A percentile compares a stretch with the other conserved stretches of the same genome.
Conservation (phyloP, 2,113 vertebrate species). For the Hydrochoerus hydrochaeris region DNA sequence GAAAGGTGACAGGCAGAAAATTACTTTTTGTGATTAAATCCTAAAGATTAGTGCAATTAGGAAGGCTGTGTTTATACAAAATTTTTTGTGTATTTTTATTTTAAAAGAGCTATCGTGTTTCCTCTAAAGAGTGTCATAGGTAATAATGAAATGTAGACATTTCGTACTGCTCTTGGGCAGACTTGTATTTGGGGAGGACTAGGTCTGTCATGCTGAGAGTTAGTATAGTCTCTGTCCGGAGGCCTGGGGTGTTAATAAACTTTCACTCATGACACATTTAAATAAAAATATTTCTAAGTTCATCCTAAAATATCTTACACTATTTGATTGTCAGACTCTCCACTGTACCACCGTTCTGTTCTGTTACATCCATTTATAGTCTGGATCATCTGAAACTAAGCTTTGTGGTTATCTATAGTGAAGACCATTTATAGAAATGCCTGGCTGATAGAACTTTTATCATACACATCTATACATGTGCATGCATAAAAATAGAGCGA, state of each 20-base stretch:
- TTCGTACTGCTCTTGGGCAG: neutral
- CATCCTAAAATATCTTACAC: neutral
- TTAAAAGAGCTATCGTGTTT: neutral
- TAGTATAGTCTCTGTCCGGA: neutral
- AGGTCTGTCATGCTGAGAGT: neutral
- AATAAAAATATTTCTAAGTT: slow-evolving; percentile 2
- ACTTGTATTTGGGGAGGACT: neutral
- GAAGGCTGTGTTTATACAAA: slow-evolving; percentile 16
- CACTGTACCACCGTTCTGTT: neutral
- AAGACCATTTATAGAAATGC: neutral
- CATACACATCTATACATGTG: neutral
- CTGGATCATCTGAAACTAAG: neutral
- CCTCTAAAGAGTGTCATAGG: slow-evolving; percentile 7
- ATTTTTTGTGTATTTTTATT: neutral
- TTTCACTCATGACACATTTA: neutral
- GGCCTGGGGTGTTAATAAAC: neutral
- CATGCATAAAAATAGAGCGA: neutral
- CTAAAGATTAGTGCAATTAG: slow-evolving; percentile 18
- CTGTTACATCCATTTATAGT: neutral
- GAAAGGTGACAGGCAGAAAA: neutral
- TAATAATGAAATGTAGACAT: neutral
- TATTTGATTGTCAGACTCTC: neutral
- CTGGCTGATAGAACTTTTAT: neutral
- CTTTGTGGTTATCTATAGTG: neutral
- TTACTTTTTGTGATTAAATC: slow-evolving; percentile 36